These are phyloP conservation scores for Drosophila macrospina DNA, from an alignment of 2,888 invertebrate genomes.

Conservation along the genomic window DNA sequence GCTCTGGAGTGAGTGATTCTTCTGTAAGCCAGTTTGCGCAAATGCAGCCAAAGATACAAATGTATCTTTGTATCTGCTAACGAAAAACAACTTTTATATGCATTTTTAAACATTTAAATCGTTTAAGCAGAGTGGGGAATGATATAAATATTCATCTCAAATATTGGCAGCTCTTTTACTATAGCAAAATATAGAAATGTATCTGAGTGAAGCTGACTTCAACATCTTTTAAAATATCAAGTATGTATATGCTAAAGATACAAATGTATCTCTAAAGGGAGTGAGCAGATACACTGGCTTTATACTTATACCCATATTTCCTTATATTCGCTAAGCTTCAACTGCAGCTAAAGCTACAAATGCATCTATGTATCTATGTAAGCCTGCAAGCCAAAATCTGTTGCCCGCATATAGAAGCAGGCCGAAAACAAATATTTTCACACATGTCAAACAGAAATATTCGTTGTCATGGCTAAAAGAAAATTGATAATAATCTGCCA, in stretches of 20 bases:
- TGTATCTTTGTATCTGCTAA: no score
- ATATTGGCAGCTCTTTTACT: no score
- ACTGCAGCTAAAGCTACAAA: conserved; percentile 9
- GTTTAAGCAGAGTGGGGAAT: no score
- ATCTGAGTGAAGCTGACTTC: background rate
- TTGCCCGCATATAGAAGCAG: conserved; percentile 60
- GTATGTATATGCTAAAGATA: background rate
- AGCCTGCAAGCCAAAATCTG: conserved; percentile 24
- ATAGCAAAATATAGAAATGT: background rate
- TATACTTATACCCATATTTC: no score
- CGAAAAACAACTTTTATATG: no score
- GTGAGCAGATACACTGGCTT: background rate
- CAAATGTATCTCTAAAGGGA: background rate
- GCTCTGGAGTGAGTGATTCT: background rate
- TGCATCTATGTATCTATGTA: conserved; percentile 1
- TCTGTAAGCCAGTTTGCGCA: background rate
- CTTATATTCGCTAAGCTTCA: background rate
- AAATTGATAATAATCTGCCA: conserved; percentile 73
- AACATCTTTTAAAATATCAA: no score
- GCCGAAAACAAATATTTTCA: conserved; percentile 73
- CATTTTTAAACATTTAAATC: no score
- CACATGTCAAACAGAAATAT: conserved; percentile 71
- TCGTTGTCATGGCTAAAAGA: conserved; percentile 77
- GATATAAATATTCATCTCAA: no score
- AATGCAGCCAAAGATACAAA: background rate